Evolutionary conservation across 2,888 invertebrate genomes (phyloP), one percentile per base, ranked within the genome.

Genomic region (Megamerina dolium): DNA sequence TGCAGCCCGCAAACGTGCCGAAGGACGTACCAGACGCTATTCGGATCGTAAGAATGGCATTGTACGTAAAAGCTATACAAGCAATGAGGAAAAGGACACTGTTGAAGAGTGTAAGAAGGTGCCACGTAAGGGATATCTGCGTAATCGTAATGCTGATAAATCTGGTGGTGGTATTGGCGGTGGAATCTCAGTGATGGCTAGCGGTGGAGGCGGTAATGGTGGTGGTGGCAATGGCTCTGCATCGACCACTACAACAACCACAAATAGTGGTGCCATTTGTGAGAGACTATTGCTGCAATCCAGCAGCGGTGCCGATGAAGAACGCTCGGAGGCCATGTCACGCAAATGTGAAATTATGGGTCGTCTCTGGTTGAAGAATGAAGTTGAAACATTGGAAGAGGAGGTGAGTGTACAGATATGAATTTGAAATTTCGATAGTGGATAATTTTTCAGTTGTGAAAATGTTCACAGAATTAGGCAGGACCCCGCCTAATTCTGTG

Each of bases 351-450:
- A 72, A 48, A 60, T 89, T 40, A 87, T 94, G 81, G 93, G 93
- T 3, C 86, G 86, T 56, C 74, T 94, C 44, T 91, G 94, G 87
- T 74, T 95, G 41, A 82, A 83, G 56, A 87, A 90, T 5, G 92
- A 90, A 67, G 92, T 94, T 14, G 81, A 83, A 33, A 87, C 89
- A 50, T 70, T 94, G 50, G 93, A 94, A 71, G 84, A 77, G 51
- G 78, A 82, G 55, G 80, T 84, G 18, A 37, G 21, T 33, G 26
- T 14, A n/a, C n/a, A n/a, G n/a, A n/a, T n/a, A n/a, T n/a, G n/a
- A n/a, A n/a, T n/a, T n/a, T n/a, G n/a, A n/a, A n/a, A n/a, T n/a
- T n/a, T n/a, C n/a, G n/a, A n/a, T n/a, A 31, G 4, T 5, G n/a
- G 16, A 35, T 2, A 26, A 14, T 31, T 6, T n/a, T 6, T 21